These are phyloP conservation scores for Montipora foliosa DNA, from an alignment of 64 coral and sea anemone genomes.

Conservation along the genomic window DNA sequence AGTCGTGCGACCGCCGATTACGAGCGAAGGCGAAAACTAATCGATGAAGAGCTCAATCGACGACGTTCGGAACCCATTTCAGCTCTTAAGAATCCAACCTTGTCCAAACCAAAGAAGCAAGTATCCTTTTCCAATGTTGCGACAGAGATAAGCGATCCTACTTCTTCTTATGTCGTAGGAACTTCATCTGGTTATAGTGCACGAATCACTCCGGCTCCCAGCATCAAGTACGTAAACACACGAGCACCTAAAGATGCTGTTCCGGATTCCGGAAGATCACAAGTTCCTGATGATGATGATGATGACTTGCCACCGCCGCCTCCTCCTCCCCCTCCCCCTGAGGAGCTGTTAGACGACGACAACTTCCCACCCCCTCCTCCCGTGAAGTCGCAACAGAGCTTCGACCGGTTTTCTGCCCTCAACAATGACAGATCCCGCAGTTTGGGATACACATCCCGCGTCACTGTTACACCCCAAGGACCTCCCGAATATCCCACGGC, in stretches of 20 bases:
- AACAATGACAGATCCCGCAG: conserved; percentile 49
- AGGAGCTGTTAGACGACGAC: conserved; percentile 62
- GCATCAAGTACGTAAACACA: conserved; percentile 80
- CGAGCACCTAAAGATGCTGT: conserved; percentile 64
- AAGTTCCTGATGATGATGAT: conserved; percentile 62
- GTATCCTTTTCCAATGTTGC: conserved; percentile 88
- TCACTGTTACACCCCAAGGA: not conserved
- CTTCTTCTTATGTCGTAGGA: conserved; percentile 75
- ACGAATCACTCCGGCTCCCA: conserved; percentile 83
- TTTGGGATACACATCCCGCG: conserved; percentile 38
- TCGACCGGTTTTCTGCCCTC: not conserved
- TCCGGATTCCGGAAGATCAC: conserved; percentile 52
- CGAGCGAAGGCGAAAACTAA: conserved; percentile 77
- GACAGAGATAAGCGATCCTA: conserved; percentile 82
- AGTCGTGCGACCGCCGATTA: conserved; percentile 81
- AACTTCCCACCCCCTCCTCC: conserved; percentile 78
- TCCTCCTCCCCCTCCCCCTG: conserved; percentile 71
- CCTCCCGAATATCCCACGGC: not conserved
- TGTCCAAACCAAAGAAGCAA: conserved; percentile 85
- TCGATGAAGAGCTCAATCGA: conserved; percentile 80
- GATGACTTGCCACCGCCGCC: conserved; percentile 73
- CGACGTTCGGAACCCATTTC: conserved; percentile 72
- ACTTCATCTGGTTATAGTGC: conserved; percentile 75
- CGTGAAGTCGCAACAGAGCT: conserved; percentile 29
- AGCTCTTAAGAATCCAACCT: conserved; percentile 60